phyloP scores from a whole-genome alignment of 1,140 invertebrate species.

The Yoshiicerus persimilis region DNA sequence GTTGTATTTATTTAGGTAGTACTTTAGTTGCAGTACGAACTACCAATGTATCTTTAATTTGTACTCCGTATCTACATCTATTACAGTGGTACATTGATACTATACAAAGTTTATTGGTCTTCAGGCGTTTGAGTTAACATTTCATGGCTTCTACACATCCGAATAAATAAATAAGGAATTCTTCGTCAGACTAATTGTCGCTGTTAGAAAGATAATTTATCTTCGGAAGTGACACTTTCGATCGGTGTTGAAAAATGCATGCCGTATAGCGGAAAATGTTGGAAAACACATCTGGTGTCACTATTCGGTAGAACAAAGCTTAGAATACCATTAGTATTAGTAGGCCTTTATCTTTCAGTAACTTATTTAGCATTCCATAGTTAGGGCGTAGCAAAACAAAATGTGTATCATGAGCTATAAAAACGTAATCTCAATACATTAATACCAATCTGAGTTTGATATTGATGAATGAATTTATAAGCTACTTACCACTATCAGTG shows the following conservation, averaged over 20 bases:
- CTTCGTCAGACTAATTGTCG: background rate
- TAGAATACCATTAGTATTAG: background rate
- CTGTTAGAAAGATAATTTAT: background rate
- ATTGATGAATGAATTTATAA: slow-evolving; percentile 25
- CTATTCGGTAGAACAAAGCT: background rate
- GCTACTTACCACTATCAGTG: slow-evolving; percentile 46
- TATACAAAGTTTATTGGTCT: background rate
- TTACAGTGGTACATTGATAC: too few relatives aligned
- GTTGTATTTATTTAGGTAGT: background rate
- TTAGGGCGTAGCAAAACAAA: background rate
- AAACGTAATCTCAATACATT: background rate
- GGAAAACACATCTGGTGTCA: background rate
- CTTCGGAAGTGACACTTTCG: background rate
- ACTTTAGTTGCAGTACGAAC: too few relatives aligned
- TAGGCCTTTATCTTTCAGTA: background rate
- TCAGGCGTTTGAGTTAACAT: background rate
- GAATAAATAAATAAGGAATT: background rate
- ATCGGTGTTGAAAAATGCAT: background rate
- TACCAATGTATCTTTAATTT: too few relatives aligned
- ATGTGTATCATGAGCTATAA: background rate
- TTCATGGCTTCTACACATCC: background rate
- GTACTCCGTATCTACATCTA: too few relatives aligned
- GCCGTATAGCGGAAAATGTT: background rate
- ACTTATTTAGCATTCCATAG: background rate
- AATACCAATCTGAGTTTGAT: background rate